Conservation (phyloP, 2,888 invertebrate species). For the Epistrophe grossulariae region DNA sequence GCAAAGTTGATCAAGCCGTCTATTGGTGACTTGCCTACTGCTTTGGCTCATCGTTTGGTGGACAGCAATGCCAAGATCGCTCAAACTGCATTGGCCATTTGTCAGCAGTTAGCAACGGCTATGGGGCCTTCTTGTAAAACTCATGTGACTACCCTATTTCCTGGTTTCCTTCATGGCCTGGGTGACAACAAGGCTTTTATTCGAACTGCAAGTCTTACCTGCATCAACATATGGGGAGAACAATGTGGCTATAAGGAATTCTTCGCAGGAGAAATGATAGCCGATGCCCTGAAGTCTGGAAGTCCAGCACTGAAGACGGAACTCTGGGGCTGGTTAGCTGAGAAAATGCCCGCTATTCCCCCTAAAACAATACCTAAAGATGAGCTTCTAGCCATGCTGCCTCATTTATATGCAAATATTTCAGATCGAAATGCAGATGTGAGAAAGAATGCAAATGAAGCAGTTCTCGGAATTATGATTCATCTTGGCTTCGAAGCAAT, state of each 20-base stretch:
- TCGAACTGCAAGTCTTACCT: constrained; percentile 91
- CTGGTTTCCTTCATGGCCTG: constrained; percentile 92
- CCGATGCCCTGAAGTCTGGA: constrained; percentile 93
- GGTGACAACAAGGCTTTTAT: constrained; percentile 92
- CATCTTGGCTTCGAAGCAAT: constrained; percentile 90
- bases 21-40: constrained; percentile 93
- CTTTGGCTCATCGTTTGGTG: constrained; percentile 89
- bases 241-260: constrained; percentile 92
- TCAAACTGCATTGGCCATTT: constrained; percentile 92
- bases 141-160: constrained; percentile 92
- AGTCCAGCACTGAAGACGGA: constrained; percentile 93
- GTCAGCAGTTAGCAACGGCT: constrained; percentile 91
- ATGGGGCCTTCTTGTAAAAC: constrained; percentile 93
- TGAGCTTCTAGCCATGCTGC: constrained; percentile 91
- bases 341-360: constrained; percentile 90
- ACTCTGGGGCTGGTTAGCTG: constrained; percentile 93
- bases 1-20: constrained; percentile 92
- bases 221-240: constrained; percentile 93
- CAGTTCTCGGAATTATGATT: constrained; percentile 95
- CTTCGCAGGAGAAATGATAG: constrained; percentile 95
- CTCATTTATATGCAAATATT: constrained; percentile 91
- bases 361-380: constrained; percentile 90
- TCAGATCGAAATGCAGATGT: constrained; percentile 97
- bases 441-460: constrained; percentile 94
- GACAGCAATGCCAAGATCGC: constrained; percentile 97